A percentile compares a stretch with the other conserved stretches of the same genome.
Evolutionary conservation across 92 coral and sea anemone genomes (phyloP).

Genomic region (Zoanthus sociatus): DNA sequence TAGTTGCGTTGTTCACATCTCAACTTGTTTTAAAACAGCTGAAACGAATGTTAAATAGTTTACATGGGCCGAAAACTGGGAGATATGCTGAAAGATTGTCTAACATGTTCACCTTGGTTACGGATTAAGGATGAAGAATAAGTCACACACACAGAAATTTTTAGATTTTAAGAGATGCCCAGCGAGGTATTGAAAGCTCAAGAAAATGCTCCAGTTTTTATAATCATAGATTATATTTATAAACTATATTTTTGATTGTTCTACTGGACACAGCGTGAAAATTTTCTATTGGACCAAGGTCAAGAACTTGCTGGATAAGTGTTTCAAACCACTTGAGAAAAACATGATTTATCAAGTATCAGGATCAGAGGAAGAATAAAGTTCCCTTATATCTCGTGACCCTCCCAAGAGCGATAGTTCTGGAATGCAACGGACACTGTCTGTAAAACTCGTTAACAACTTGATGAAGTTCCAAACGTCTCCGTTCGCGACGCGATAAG

Average conservation of each 20-base stretch:
- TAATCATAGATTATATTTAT: background rate
- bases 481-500: slow-evolving; percentile 27
- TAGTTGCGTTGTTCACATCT: too few relatives aligned
- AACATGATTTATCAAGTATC: slow-evolving; percentile 1
- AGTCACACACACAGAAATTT: background rate
- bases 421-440: slow-evolving; percentile 30
- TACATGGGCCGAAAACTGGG: background rate
- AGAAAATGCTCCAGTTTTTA: slow-evolving; percentile 6
- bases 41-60: background rate
- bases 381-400: background rate
- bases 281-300: slow-evolving; percentile 9
- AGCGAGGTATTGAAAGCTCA: background rate
- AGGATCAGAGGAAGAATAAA: background rate
- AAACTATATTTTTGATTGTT: background rate
- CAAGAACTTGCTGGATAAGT: slow-evolving; percentile 31
- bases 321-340: slow-evolving; percentile 40
- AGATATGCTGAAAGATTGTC: slow-evolving; percentile 24
- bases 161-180: background rate
- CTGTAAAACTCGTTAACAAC: slow-evolving; percentile 40
- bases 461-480: slow-evolving; percentile 40
- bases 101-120: slow-evolving; percentile 4
- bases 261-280: background rate
- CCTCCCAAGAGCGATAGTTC: slow-evolving; percentile 28
- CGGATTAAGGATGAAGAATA: background rate
- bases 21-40: background rate